Evolutionary conservation across 2,888 invertebrate species (phyloP), one percentile per base, ranked within the genome.

Genomic region (Limnephilus auricula): DNA sequence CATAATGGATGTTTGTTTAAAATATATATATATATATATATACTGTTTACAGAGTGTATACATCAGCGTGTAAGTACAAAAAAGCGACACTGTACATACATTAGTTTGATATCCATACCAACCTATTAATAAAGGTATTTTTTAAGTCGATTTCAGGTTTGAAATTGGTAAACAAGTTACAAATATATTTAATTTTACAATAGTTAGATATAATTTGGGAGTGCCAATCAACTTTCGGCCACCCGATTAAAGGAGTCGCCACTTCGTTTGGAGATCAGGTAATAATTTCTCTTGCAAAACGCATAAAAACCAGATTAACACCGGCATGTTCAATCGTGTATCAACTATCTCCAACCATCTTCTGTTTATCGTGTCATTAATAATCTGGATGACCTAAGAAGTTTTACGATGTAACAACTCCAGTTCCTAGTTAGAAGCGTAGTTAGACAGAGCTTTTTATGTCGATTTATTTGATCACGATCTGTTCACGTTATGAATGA

Each of bases 381-480:
- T 82, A 82, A 82, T 37, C 25, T 9, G 82, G 25, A 65, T n/a
- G 65, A 25, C 65, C 25, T 82, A 82, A 18, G 18, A 82, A 18
- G 25, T 18, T 37, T 82, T 37, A 32, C 34, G 82, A 82, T 34
- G 3, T 32, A 34, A 15, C 82, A 25, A 25, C 82, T 82, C 82
- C 25, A 37, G 82, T 82, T 37, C 34, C 9, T 82, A 34, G 82
- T 82, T 32, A n/a, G 15, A 37, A 82, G 82, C 32, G 34, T 82
- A 2, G 82, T 65, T 65, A 25, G 65, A 25, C 65, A 25, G 25
- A 65, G 65, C 65, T 25, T 82, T 82, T 34, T 34, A 6, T 18
- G 82, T 25, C 34, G 25, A 82, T 82, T 82, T 82, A 82, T 82
- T 82, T 34, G 82, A 82, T 82, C 82, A 82, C 82, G 82, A 82